Evolutionary conservation across 2,888 invertebrate species (phyloP), one percentile per base, ranked within the genome.

Genomic region (Spodoptera littoralis): DNA sequence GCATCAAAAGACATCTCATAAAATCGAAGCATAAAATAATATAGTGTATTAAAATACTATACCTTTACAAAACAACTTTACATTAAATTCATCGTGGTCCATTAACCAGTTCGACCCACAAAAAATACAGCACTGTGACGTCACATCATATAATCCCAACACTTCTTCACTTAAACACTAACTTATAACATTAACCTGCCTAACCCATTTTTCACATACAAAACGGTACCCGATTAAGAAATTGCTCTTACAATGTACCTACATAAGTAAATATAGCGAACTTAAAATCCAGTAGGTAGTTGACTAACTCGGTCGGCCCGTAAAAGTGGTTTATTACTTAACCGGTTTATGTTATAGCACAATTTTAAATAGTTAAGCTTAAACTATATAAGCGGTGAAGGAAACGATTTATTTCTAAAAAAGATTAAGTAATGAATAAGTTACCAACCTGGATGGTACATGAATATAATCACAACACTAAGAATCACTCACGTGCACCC

Each of bases 271-370:
- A 74, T 80, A 76, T 77, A 82, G 73, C 74, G 56, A 77, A 75
- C 70, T 68, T 73, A 71, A 74, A 73, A 65, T 63, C 70, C 79
- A 79, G 82, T 80, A 70, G 79, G 82, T 80, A 70, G 79, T 77
- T 76, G 70, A 76, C 74, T 79, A 78, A 79, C 78, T 77, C 75
- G 80, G 78, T 76, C 74, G 73, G 69, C 63, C 66, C 65, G 76
- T 80, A 82, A 80, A 80, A 82, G 79, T 81, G 69, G 73, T 71
- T 77, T 79, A 80, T 76, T 81, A 77, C 76, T 70, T 71, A 78
- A 80, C 77, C 78, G 75, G 76, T 80, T 73, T 64, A 45, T 50
- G 59, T 51, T 56, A 57, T 65, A 66, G 50, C 48, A 56, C 58
- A 52, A 48, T 60, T 70, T 64, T 30, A 51, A 50, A 60, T 50